These are phyloP conservation scores for Psilopogon haemacephalus DNA, from an alignment of 2,113 vertebrate genomes.

Conservation along the genomic window DNA sequence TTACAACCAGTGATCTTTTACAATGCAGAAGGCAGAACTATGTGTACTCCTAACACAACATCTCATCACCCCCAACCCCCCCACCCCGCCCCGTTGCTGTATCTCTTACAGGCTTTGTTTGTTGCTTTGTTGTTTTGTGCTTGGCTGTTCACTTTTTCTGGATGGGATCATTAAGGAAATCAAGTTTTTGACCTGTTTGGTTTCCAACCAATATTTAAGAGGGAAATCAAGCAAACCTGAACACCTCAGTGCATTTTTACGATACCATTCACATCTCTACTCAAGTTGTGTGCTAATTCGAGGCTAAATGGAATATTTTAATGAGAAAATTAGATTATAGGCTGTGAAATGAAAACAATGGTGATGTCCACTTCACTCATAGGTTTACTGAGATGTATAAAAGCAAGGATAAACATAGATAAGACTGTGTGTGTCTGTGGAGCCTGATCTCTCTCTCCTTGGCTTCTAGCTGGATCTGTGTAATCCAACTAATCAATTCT, in stretches of 20 bases:
- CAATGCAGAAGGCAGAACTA: background rate
- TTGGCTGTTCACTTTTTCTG: background rate
- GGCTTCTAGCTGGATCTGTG: too few species aligned
- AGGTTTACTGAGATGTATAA: too few species aligned
- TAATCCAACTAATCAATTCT: too few species aligned
- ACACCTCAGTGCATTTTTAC: background rate
- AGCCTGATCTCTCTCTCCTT: too few species aligned
- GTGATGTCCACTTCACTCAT: too few species aligned
- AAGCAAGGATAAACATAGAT: too few species aligned
- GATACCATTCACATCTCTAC: background rate
- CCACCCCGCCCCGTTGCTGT: fast-evolving
- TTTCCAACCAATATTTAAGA: background rate
- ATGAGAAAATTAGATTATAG: too few species aligned
- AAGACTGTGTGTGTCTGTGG: too few species aligned
- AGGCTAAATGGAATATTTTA: too few species aligned
- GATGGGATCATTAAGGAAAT: background rate
- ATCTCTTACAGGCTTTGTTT: background rate
- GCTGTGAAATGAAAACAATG: too few species aligned
- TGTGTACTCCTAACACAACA: background rate
- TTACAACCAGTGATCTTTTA: too few species aligned
- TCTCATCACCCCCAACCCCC: background rate
- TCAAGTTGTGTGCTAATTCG: too few species aligned
- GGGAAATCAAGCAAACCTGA: background rate
- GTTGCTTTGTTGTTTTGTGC: fast-evolving
- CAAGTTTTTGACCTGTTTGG: background rate